These are phyloP conservation scores for Loriculus beryllinus DNA, from an alignment of 2,797 vertebrate species.

Conservation along the genomic window DNA sequence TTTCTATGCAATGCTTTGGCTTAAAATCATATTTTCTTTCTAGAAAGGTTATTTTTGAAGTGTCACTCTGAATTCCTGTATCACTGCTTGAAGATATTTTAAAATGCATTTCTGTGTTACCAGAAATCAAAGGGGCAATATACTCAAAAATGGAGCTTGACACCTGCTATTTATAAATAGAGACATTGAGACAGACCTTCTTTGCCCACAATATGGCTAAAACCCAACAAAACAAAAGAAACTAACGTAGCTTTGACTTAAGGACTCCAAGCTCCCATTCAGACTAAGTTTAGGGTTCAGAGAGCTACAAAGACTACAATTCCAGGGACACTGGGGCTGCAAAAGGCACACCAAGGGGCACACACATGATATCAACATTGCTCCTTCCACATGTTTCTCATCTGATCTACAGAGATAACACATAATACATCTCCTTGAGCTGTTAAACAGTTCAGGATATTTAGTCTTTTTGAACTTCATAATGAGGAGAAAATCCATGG, in stretches of 20 bases:
- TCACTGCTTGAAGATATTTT: background rate
- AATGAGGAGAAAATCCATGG: background rate
- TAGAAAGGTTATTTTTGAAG: background rate
- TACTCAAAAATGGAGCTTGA: background rate
- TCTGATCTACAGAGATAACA: background rate
- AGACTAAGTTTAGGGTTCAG: background rate
- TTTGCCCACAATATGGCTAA: background rate
- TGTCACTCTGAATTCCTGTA: background rate
- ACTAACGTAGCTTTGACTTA: background rate
- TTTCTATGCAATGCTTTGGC: background rate
- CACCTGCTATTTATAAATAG: background rate
- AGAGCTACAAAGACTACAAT: background rate
- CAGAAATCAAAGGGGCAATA: background rate
- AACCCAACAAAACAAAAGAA: background rate
- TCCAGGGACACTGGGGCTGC: background rate
- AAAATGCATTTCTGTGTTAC: background rate
- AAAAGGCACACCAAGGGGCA: background rate
- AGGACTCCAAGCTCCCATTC: background rate
- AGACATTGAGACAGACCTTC: background rate
- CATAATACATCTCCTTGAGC: background rate
- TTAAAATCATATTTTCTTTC: background rate
- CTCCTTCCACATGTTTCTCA: background rate
- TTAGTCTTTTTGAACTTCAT: background rate
- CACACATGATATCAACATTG: background rate
- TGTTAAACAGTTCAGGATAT: background rate